Evolutionary conservation across 2,113 vertebrate genomes (phyloP).

Genomic region (Crotalus viridis): DNA sequence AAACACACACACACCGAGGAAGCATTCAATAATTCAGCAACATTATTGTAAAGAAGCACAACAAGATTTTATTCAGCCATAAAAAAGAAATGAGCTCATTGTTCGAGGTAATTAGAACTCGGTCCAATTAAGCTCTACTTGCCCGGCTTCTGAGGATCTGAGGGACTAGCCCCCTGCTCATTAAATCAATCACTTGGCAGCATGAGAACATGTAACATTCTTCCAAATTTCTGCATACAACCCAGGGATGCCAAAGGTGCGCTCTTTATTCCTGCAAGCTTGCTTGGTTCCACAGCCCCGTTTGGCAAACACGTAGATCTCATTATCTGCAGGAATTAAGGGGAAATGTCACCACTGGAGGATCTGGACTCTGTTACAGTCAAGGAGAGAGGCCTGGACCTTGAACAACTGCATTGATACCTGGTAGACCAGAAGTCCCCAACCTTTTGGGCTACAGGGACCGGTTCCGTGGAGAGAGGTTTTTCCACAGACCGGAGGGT

Average conservation of each 20-base stretch:
- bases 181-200: not conserved
- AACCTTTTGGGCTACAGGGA: too few relatives aligned
- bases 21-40: not conserved
- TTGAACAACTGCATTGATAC: not conserved
- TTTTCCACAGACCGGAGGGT: too few relatives aligned
- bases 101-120: not conserved
- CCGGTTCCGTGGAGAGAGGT: too few relatives aligned
- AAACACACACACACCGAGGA: not conserved
- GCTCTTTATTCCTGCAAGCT: not conserved
- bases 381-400: not conserved
- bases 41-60: not conserved
- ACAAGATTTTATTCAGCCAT: conserved; percentile 3
- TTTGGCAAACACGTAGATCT: not conserved
- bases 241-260: not conserved
- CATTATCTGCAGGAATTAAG: not conserved
- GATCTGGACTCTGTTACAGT: not conserved
- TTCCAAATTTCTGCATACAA: not conserved
- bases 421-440: too few relatives aligned
- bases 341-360: not conserved
- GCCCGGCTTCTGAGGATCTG: not conserved
- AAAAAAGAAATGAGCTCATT: not conserved
- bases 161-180: not conserved
- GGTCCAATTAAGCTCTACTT: not conserved
- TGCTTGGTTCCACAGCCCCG: not conserved
- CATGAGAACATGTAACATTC: not conserved